Conservation (phyloP, 2,797 vertebrate genomes). For the Cryptoprocta ferox region DNA sequence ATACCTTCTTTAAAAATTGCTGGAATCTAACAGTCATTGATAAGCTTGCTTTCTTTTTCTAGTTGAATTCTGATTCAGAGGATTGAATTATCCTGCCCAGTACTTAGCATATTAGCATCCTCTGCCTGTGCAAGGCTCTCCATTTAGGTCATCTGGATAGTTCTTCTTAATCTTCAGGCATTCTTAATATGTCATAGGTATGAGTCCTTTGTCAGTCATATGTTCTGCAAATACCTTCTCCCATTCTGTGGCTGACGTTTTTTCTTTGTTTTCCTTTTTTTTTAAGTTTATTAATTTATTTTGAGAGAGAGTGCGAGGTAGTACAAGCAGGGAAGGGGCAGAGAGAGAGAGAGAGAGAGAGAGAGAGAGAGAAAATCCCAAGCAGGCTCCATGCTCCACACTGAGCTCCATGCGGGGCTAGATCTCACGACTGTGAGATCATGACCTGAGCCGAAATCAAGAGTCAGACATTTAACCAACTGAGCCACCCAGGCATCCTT, state of each 20-base stretch:
- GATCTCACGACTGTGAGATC: no score
- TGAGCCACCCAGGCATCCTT: not conserved
- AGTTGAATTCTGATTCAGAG: not conserved
- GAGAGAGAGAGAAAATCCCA: no score
- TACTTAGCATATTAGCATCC: not conserved
- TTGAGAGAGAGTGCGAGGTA: no score
- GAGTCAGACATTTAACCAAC: no score
- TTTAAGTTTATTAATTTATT: no score
- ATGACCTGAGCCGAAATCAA: no score
- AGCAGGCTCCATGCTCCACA: no score
- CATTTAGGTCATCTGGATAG: not conserved
- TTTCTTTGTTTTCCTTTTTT: no score
- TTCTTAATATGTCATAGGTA: not conserved
- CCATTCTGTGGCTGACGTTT: not conserved
- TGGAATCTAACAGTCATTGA: not conserved
- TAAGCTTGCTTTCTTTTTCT: not conserved
- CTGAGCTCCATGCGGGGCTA: no score
- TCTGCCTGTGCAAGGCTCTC: not conserved
- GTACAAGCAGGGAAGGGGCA: no score
- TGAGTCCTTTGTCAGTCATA: not conserved
- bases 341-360: no score
- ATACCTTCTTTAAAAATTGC: conserved; percentile 13
- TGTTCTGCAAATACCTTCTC: not conserved
- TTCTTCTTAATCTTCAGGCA: not conserved
- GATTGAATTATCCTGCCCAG: not conserved